Evolutionary conservation across 1,140 invertebrate genomes (phyloP).

Genomic region (Bombyx mori): ASM3026992v2 NC_085123.1:4252501-4253000

Average conservation of each 20-base stretch:
- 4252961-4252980: conserved; percentile 72
- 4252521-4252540: conserved; percentile 62
- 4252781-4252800: conserved; percentile 36
- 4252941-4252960: conserved; percentile 72
- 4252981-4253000: conserved; percentile 70
- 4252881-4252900: conserved; percentile 50
- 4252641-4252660: conserved; percentile 37
- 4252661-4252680: conserved; percentile 34
- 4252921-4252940: conserved; percentile 72
- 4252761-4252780: conserved; percentile 25
- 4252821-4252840: conserved; percentile 65
- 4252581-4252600: conserved; percentile 71
- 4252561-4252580: conserved; percentile 70
- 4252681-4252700: conserved; percentile 24
- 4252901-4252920: conserved; percentile 65
- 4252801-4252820: conserved; percentile 22
- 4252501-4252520: conserved; percentile 56
- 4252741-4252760: conserved; percentile 39
- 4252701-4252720: conserved; percentile 41
- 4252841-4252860: conserved; percentile 69
- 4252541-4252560: conserved; percentile 66
- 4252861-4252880: conserved; percentile 64
- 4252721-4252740: conserved; percentile 35
- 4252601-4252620: conserved; percentile 63
- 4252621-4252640: conserved; percentile 51